Base-by-base conservation (phyloP, 1,140 invertebrate genomes). In the Coboldia fuscipes region DNA sequence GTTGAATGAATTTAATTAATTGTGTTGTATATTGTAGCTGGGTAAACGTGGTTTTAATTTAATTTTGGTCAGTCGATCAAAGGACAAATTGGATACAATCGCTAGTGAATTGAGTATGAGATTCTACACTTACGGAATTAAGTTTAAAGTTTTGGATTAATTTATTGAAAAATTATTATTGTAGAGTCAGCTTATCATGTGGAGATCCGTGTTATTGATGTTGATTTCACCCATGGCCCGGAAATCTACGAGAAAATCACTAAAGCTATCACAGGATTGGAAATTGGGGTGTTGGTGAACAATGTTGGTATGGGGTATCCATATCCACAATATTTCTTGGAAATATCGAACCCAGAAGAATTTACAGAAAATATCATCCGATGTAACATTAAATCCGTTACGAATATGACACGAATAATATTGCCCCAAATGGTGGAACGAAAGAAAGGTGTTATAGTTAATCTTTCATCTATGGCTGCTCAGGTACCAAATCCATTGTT, bases 301-400 rank as follows among this genome's bases (percentile, higher is more conserved):
- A 97, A 97, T 61, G 90, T 94, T 1, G 93, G 92, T 3, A 72
- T 86, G 39, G 85, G 81, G 34, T 94, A 94, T 54, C 61, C 72
- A 0, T 70, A 83, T 54, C 90, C 92, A 0, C 80, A 86, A 47
- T 76, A 80, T 44, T 85, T 88, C 50, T 57, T 78, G 1, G 65
- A 77, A 12, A 49, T 80, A 1, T 61, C 66, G 6, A 66, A 79
- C 33, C 57, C 61, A 43, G 60, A 68, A 0, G 52, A 59, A 30
- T 43, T 65, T 4, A 51, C 62, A 22, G 43, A 51, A n/a, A 58
- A 70, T 31, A 66, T 85, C 35, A 65, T 86, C 16, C 66, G 70
- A 39, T 71, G 71, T 14, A 86, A 84, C 48, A 59, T 79, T 4
- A 57, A 69, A 9, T 75, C 78, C 0, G 67, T 79, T n/a, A 75